These are phyloP conservation scores for Synanthedon andrenaeformis DNA, from an alignment of 2,888 invertebrate genomes.

Conservation along the genomic window DNA sequence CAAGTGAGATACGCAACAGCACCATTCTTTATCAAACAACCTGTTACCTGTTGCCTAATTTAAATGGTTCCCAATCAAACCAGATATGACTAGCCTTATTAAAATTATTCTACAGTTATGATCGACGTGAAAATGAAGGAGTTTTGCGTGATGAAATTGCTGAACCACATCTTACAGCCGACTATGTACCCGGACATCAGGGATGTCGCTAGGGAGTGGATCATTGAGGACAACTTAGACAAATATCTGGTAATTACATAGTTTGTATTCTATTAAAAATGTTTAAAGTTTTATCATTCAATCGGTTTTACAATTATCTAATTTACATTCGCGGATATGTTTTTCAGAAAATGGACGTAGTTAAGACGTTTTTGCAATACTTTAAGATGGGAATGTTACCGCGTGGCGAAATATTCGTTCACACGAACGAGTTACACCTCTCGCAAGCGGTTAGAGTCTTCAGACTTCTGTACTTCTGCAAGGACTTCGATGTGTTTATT, in stretches of 20 bases:
- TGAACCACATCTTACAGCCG: constrained; percentile 73
- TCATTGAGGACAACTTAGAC: constrained; percentile 69
- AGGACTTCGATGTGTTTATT: constrained; percentile 77
- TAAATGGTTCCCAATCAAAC: too few species aligned
- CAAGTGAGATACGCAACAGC: too few species aligned
- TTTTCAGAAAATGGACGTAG: constrained; percentile 65
- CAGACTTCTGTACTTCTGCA: constrained; percentile 75
- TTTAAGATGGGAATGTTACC: constrained; percentile 73
- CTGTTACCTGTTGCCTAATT: too few species aligned
- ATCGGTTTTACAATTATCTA: neutral
- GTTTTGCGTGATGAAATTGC: constrained; percentile 66
- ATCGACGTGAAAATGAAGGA: constrained; percentile 67
- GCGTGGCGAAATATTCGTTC: constrained; percentile 70
- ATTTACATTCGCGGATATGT: neutral
- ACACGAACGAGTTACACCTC: constrained; percentile 71
- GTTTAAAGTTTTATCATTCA: too few species aligned
- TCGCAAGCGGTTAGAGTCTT: constrained; percentile 73
- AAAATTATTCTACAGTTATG: constrained; percentile 38
- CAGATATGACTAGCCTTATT: too few species aligned
- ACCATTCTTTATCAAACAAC: too few species aligned
- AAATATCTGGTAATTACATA: constrained; percentile 58
- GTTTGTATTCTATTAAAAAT: neutral
- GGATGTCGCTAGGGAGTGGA: constrained; percentile 70
- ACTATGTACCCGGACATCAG: constrained; percentile 71
- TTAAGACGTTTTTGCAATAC: constrained; percentile 68